phyloP scores from a whole-genome alignment of 2,888 invertebrate species.

The Neoitamus cyanurus region DNA sequence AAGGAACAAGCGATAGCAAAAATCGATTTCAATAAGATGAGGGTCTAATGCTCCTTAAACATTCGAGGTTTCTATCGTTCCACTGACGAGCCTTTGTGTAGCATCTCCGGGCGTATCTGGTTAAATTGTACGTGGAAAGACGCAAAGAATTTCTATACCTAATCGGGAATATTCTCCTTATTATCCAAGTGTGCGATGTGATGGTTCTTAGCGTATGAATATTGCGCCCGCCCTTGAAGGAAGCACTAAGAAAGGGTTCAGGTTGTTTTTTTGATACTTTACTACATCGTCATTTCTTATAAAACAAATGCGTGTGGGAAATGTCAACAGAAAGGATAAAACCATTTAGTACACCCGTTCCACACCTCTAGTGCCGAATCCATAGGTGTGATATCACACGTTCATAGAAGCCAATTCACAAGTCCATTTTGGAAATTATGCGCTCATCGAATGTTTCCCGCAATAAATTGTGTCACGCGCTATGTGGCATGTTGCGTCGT shows the following conservation, averaged over 20 bases:
- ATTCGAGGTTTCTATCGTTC: not conserved
- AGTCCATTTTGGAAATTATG: too few species aligned
- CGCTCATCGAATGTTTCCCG: too few species aligned
- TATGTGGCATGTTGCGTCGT: too few species aligned
- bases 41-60: conserved; percentile 11
- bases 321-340: too few species aligned
- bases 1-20: not conserved
- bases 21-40: conserved; percentile 19
- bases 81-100: not conserved
- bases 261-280: not conserved
- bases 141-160: not conserved
- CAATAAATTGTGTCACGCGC: too few species aligned
- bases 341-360: too few species aligned
- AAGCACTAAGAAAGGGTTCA: not conserved
- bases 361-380: too few species aligned
- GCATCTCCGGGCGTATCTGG: not conserved
- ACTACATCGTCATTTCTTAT: too few species aligned
- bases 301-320: too few species aligned
- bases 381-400: too few species aligned
- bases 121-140: conserved; percentile 8
- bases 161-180: not conserved
- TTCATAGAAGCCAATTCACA: too few species aligned
- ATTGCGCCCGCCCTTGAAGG: not conserved
- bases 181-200: not conserved
- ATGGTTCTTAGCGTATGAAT: not conserved